These are phyloP conservation scores for Sciaenops ocellatus DNA, from an alignment of 2,797 vertebrate genomes.

Conservation along the genomic window DNA sequence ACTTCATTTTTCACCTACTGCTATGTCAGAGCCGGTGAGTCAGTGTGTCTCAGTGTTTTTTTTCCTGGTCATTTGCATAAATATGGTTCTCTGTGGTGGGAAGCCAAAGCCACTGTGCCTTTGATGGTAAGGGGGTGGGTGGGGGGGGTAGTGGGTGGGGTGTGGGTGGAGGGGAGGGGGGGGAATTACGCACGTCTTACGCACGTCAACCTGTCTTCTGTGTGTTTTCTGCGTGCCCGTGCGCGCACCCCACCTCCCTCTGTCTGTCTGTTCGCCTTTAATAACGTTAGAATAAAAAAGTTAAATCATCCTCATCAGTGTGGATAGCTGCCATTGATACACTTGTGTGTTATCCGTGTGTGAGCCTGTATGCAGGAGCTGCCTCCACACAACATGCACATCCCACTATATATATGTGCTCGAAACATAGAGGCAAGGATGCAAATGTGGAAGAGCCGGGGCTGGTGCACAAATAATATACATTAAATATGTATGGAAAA, in stretches of 20 bases:
- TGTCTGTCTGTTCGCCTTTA: constrained; percentile 39
- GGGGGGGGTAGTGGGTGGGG: constrained; percentile 43
- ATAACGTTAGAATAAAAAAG: constrained; percentile 57
- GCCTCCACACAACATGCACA: constrained; percentile 57
- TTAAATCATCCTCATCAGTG: constrained; percentile 50
- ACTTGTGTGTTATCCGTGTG: constrained; percentile 29
- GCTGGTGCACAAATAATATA: constrained; percentile 57
- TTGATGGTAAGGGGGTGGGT: constrained; percentile 51
- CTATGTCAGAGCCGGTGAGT: constrained; percentile 67
- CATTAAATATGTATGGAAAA: constrained; percentile 70
- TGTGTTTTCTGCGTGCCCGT: constrained; percentile 64
- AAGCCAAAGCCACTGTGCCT: constrained; percentile 65
- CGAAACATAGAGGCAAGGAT: constrained; percentile 37
- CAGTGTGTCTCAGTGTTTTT: constrained; percentile 57
- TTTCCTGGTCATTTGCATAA: constrained; percentile 58
- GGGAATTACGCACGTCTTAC: constrained; percentile 78
- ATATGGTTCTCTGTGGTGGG: constrained; percentile 63
- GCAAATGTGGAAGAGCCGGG: constrained; percentile 40
- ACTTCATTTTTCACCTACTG: constrained; percentile 65
- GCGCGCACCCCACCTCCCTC: constrained; percentile 40
- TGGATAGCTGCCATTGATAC: constrained; percentile 42
- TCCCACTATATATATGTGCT: constrained; percentile 52
- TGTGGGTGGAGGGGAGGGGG: constrained; percentile 34
- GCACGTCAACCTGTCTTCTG: constrained; percentile 73
- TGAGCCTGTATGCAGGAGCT: constrained; percentile 25